These are phyloP conservation scores for Lithophane leautieri DNA, from an alignment of 2,888 invertebrate species.

Conservation along the genomic window DNA sequence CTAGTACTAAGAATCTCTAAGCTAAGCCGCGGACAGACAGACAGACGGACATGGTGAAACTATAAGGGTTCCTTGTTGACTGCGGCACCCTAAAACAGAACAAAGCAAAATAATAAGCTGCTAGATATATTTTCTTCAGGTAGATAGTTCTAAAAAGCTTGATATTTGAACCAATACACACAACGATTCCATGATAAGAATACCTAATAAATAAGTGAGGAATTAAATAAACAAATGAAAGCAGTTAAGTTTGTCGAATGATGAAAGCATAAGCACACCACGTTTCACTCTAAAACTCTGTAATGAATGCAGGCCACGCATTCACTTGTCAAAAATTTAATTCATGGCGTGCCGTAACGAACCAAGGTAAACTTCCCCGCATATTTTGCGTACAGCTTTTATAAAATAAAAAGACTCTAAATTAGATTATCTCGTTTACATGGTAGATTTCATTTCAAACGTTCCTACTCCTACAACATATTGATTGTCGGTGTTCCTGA, in stretches of 20 bases:
- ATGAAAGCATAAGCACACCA: conserved; percentile 1
- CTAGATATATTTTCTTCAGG: too few species aligned
- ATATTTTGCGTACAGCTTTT: background rate
- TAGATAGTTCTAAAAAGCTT: background rate
- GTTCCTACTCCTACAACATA: background rate
- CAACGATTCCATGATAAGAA: background rate
- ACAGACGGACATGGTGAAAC: too few species aligned
- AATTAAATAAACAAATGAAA: background rate
- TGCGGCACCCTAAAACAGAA: too few species aligned
- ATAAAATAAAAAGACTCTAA: conserved; percentile 4
- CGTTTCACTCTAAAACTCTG: conserved; percentile 6
- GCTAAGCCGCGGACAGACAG: too few species aligned
- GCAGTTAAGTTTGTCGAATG: background rate
- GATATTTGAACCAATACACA: background rate
- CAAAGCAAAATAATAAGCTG: too few species aligned
- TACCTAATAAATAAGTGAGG: background rate
- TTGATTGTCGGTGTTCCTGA: background rate
- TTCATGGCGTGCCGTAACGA: conserved; percentile 23
- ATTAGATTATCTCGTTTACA: conserved; percentile 9
- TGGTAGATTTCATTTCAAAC: background rate
- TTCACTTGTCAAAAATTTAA: conserved; percentile 11
- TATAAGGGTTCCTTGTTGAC: too few species aligned
- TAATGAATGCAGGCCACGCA: conserved; percentile 14
- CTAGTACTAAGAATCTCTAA: too few species aligned
- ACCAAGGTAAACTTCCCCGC: conserved; percentile 14